A percentile compares a stretch with the other conserved stretches of the same genome.
phyloP scores from a whole-genome alignment of 2,888 invertebrate genomes.

The Ormyrus pomaceus region DNA sequence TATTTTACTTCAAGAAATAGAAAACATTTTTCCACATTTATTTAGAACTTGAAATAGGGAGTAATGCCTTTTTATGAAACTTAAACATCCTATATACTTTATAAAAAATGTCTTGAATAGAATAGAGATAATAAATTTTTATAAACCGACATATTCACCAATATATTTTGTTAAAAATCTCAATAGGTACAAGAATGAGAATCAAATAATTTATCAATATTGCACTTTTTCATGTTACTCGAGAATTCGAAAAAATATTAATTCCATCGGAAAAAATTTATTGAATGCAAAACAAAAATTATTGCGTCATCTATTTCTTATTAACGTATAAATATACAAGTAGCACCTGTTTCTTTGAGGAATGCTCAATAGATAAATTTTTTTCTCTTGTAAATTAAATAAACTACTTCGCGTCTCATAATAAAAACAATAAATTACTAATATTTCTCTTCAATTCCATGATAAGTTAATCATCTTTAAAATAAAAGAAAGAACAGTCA shows the following conservation, averaged over 20 bases:
- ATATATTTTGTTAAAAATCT: too few relatives aligned
- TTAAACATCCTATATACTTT: too few relatives aligned
- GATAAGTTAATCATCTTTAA: background rate
- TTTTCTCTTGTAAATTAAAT: background rate
- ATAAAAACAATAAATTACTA: constrained; percentile 12
- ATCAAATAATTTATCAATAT: too few relatives aligned
- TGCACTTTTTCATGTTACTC: constrained; percentile 4
- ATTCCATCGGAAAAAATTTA: background rate
- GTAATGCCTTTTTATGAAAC: too few relatives aligned
- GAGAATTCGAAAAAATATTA: background rate
- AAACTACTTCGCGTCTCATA: background rate
- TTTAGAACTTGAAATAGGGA: too few relatives aligned
- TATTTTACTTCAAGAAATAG: too few relatives aligned
- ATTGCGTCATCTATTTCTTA: constrained; percentile 16
- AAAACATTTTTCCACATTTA: too few relatives aligned
- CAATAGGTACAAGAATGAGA: too few relatives aligned
- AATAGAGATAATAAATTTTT: too few relatives aligned
- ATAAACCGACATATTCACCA: too few relatives aligned
- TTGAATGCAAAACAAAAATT: constrained; percentile 7
- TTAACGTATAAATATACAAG: constrained; percentile 27
- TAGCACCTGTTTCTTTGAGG: constrained; percentile 46
- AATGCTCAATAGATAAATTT: constrained; percentile 27
- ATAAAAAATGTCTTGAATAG: too few relatives aligned
- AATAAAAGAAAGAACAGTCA: constrained; percentile 14
- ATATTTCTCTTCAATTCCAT: constrained; percentile 51